Percentiles rank a stretch among this genome's conserved stretches.
Conservation (phyloP, 1,140 invertebrate genomes). For the Brachionus asplanchnoidis region DNA sequence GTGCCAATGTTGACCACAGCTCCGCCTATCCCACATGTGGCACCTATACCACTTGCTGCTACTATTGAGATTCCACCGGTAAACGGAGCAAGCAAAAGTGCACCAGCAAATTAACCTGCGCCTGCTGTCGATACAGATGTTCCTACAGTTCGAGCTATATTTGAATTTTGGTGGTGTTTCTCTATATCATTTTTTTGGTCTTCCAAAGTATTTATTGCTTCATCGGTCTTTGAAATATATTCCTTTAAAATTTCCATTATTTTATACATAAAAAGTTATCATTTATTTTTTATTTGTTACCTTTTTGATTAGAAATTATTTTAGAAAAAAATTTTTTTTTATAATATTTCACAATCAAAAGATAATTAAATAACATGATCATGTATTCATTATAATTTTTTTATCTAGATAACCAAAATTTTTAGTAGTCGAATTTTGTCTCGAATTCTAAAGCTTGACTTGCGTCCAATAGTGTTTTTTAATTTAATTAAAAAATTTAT, state of each 20-base stretch:
- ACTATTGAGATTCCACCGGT: background rate
- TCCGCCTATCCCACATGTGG: background rate
- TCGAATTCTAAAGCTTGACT: too few relatives aligned
- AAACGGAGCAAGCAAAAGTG: background rate
- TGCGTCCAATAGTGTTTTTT: too few relatives aligned
- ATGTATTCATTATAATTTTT: too few relatives aligned
- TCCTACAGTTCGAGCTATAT: background rate
- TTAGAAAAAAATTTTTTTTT: too few relatives aligned
- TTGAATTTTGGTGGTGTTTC: background rate
- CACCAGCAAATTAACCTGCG: background rate
- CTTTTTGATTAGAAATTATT: too few relatives aligned
- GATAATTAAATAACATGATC: too few relatives aligned
- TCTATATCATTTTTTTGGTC: background rate
- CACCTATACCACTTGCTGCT: background rate
- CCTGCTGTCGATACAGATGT: background rate
- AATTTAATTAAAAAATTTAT: too few relatives aligned
- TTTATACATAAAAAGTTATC: too few relatives aligned
- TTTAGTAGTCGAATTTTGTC: too few relatives aligned
- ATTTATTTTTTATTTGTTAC: too few relatives aligned
- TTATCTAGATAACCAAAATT: too few relatives aligned
- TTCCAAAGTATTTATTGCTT: background rate
- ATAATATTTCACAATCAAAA: too few relatives aligned
- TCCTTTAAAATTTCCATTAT: background rate
- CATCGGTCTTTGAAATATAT: background rate
- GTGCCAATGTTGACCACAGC: background rate